Percentiles rank a stretch among this genome's conserved stretches.
Conservation (phyloP, 2,113 vertebrate genomes). For the Thinocorus orbignyianus region DNA sequence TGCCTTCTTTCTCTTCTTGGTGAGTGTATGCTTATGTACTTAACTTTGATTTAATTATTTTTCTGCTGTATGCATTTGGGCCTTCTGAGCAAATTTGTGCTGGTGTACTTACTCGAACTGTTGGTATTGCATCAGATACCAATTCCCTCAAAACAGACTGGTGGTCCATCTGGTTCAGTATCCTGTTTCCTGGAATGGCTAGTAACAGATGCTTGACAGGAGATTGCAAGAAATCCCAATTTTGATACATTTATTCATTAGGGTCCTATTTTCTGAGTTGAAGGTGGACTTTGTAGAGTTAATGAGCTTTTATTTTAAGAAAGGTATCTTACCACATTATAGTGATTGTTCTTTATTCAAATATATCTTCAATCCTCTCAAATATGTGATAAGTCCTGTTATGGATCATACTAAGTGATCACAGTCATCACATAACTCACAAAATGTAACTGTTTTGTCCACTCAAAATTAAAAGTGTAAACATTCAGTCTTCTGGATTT, state of each 20-base stretch:
- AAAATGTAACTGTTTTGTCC: not conserved
- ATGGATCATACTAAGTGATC: not conserved
- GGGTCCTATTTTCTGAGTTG: slow-evolving; percentile 10
- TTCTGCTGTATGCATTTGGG: not conserved
- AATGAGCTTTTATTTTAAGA: slow-evolving; percentile 3
- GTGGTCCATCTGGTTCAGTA: slow-evolving; percentile 60
- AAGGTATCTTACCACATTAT: not conserved
- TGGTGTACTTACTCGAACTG: not conserved
- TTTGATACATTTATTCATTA: slow-evolving; percentile 45
- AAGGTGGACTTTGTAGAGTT: not conserved
- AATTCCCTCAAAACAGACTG: slow-evolving; percentile 42
- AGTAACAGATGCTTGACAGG: slow-evolving; percentile 53
- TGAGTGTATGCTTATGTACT: not conserved
- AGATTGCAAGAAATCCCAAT: slow-evolving; percentile 46
- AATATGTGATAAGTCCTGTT: not conserved
- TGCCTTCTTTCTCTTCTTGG: not conserved
- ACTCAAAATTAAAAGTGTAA: not conserved
- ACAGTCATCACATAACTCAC: not conserved
- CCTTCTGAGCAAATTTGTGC: not conserved
- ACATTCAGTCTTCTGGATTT: not conserved
- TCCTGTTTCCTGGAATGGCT: slow-evolving; percentile 64
- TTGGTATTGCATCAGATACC: slow-evolving; percentile 44
- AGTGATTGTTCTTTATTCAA: not conserved
- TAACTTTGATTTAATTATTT: not conserved
- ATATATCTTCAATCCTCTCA: not conserved